Evolutionary conservation across 2,113 vertebrate genomes (phyloP).

Genomic region (Nesoenas mayeri): DNA sequence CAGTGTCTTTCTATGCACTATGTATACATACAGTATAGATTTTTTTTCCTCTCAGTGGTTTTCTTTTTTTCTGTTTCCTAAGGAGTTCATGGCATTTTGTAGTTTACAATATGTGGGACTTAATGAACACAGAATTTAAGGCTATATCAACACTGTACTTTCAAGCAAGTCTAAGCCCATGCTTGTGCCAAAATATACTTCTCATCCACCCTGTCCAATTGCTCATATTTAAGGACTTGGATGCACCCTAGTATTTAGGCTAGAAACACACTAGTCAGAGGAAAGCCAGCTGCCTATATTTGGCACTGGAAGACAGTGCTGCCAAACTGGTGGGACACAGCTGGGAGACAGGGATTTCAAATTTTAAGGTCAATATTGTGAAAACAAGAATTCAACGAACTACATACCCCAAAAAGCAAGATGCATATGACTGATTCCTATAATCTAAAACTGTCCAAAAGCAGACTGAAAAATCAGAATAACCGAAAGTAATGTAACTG

Average conservation of each 20-base stretch:
- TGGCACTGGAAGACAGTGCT: background rate
- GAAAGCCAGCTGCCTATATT: background rate
- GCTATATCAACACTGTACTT: background rate
- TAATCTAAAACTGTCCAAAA: background rate
- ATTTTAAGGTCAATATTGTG: background rate
- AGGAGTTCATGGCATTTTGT: background rate
- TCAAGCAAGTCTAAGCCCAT: background rate
- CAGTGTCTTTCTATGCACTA: background rate
- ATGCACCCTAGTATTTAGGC: background rate
- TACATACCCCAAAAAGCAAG: background rate
- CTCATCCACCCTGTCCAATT: background rate
- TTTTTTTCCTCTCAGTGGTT: background rate
- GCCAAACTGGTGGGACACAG: background rate
- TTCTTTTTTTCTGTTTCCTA: background rate
- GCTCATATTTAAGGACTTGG: background rate
- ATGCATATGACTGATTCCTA: background rate
- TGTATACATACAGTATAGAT: background rate
- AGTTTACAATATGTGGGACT: background rate
- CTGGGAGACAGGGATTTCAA: background rate
- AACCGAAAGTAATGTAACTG: rapidly evolving
- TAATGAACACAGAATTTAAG: background rate
- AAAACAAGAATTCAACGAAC: background rate
- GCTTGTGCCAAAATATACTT: background rate
- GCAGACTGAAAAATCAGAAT: background rate
- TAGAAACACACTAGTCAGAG: background rate